phyloP scores from a whole-genome alignment of 2,797 vertebrate genomes.

The Artibeus lituratus region DNA sequence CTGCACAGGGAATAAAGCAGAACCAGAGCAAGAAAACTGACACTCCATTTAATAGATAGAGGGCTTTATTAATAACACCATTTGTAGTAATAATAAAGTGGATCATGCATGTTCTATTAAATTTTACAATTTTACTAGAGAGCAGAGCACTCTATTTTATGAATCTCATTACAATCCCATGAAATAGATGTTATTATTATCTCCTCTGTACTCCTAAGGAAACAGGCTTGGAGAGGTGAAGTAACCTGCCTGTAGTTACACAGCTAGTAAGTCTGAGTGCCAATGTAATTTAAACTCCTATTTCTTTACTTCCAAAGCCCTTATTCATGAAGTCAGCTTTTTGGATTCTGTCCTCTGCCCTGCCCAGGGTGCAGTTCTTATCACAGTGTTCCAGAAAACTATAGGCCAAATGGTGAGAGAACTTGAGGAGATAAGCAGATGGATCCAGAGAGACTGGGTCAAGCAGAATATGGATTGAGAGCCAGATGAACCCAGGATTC shows the following conservation, averaged over 20 bases:
- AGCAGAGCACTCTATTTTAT: background rate
- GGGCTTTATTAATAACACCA: background rate
- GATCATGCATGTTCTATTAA: background rate
- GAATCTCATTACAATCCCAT: background rate
- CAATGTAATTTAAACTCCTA: background rate
- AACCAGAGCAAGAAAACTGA: background rate
- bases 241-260: background rate
- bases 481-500: background rate
- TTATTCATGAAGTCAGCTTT: background rate
- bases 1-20: background rate
- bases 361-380: background rate
- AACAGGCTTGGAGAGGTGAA: background rate
- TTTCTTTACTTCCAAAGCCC: background rate
- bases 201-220: background rate
- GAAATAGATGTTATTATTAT: background rate
- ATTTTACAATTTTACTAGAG: background rate
- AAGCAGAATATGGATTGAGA: background rate
- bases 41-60: background rate
- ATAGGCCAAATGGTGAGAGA: background rate
- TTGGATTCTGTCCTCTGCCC: background rate
- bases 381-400: background rate
- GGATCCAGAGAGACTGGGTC: background rate
- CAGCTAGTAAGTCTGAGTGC: background rate
- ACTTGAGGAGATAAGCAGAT: background rate
- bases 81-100: background rate